Evolutionary conservation across 2,113 vertebrate species (phyloP), one percentile per base, ranked within the genome.

Genomic region (Trichechus manatus): DNA sequence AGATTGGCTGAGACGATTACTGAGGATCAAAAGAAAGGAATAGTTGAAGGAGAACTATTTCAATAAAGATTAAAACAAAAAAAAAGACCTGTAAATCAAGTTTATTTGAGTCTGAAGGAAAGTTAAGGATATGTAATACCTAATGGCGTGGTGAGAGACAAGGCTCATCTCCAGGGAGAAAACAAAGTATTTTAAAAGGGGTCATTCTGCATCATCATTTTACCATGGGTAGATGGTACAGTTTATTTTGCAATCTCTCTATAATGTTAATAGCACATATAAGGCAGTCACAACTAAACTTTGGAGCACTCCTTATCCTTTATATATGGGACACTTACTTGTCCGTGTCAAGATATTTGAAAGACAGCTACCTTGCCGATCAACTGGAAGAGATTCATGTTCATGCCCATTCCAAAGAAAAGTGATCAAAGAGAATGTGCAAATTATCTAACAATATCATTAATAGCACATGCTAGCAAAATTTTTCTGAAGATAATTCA

Each of bases 251-350:
- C 79, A 90, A 92, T 97, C 81, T 77, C 61, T 56, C 61, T 95
- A 92, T 96, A 90, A 97, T 87, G 63, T 84, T 83, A 79, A 97
- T 66, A 93, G 59, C 47, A 20, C 68, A 78, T 90, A 82, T 93
- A 94, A 95, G 42, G 29, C 83, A 94, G 36, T 95, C 75, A 87
- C 87, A 84, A 78, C 1, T n/a, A 77, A 93, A 61, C 70, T 36
- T 66, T 93, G 89, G 25, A 39, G 59, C 19, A 1, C 3, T 70
- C 56, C 66, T 96, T 95, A 77, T 93, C 64, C 42, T 96, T 78
- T 70, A 17, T 72, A 88, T 77, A 82, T 29, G 22, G 22, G 22
- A 23, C 4, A 4, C 59, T 61, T 61, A 61, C 9, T 61, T 61
- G 19, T 61, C 59, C 22, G 22, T 61, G 22, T 61, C 59, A 61